These are phyloP conservation scores for Eulemur mongoz DNA, from an alignment of 2,797 vertebrate species.

Conservation along the genomic window DNA sequence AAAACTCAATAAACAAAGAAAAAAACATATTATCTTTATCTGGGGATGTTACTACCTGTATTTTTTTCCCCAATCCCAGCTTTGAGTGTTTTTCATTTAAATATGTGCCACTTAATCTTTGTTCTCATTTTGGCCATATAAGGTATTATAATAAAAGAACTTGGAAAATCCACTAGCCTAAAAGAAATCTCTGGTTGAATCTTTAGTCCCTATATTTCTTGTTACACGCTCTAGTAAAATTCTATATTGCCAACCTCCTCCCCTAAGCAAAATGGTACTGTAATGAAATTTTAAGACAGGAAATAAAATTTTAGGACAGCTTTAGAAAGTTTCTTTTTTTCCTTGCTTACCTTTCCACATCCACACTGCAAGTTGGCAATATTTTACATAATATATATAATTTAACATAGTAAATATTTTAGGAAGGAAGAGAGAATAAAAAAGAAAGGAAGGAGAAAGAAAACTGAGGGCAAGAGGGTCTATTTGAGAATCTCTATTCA, in stretches of 20 bases:
- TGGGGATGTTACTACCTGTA: neutral
- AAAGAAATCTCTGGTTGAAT: neutral
- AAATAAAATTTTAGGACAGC: neutral
- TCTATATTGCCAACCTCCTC: neutral
- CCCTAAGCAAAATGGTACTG: neutral
- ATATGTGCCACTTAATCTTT: neutral
- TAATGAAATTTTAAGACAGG: neutral
- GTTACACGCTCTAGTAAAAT: neutral
- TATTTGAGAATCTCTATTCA: neutral
- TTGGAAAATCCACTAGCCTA: neutral
- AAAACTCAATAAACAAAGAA: neutral
- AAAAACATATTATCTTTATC: neutral
- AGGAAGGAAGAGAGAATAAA: neutral
- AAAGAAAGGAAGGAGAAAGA: neutral
- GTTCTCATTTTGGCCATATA: neutral
- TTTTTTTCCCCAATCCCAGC: neutral
- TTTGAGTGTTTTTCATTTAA: neutral
- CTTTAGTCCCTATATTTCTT: neutral
- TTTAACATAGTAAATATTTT: neutral
- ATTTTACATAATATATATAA: conserved; percentile 22
- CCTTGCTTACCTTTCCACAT: neutral
- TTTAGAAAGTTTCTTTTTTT: neutral
- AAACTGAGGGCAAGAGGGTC: neutral
- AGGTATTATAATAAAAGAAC: neutral
- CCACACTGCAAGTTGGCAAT: neutral